Conservation (phyloP, 2,797 vertebrate species). For the Crocodylus rhombifer region DNA sequence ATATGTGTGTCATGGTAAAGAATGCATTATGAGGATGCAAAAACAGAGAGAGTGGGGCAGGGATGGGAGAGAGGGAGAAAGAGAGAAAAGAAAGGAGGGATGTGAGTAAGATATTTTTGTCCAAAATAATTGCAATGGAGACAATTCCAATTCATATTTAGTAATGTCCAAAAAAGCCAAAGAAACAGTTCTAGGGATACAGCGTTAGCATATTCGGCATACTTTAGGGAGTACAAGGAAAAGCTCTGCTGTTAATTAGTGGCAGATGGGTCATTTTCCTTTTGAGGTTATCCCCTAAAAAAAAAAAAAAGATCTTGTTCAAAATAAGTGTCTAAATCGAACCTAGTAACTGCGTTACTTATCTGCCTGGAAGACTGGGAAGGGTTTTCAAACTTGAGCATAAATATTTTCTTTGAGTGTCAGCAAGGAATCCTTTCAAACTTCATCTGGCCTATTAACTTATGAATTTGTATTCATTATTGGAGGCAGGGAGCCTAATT, state of each 20-base stretch:
- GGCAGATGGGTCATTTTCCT: background rate
- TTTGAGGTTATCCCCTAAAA: background rate
- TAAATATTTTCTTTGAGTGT: background rate
- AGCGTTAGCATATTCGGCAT: background rate
- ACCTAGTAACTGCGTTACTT: background rate
- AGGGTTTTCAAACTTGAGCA: fast-evolving
- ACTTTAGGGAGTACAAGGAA: background rate
- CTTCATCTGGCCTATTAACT: background rate
- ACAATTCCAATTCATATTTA: background rate
- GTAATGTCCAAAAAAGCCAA: background rate
- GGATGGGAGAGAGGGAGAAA: background rate
- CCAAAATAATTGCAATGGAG: background rate
- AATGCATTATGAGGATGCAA: background rate
- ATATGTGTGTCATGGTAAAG: background rate
- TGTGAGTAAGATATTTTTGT: background rate
- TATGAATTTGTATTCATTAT: background rate
- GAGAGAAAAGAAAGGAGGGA: background rate
- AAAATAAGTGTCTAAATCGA: background rate
- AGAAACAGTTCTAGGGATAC: background rate
- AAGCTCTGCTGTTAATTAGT: background rate
- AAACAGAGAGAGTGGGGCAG: background rate
- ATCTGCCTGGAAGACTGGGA: background rate
- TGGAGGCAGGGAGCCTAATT: background rate
- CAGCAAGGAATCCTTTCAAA: background rate
- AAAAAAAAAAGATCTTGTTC: background rate